Percentiles rank a stretch among this genome's conserved stretches.
These are phyloP conservation scores for Progne subis DNA, from an alignment of 2,113 vertebrate species.

Conservation along the genomic window DNA sequence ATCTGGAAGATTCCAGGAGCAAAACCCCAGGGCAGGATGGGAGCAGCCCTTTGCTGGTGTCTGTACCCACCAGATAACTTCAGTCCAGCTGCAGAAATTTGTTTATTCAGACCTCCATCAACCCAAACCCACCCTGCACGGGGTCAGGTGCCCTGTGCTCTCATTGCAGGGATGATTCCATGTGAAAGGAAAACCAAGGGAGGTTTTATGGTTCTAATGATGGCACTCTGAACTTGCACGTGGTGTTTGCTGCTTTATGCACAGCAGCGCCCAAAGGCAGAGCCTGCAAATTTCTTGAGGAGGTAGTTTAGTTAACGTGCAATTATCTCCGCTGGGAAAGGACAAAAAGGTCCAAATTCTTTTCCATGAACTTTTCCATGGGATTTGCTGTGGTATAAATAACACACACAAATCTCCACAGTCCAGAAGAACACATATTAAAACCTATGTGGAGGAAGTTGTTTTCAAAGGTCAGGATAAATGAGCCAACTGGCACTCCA, in stretches of 20 bases:
- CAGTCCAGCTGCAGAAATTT: neutral
- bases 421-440: neutral
- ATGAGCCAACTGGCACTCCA: constrained; percentile 19
- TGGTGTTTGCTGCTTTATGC: neutral
- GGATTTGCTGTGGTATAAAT: neutral
- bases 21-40: neutral
- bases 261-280: neutral
- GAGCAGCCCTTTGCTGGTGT: neutral
- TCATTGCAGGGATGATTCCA: neutral
- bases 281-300: neutral
- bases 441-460: neutral
- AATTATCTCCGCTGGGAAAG: neutral
- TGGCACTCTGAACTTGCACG: neutral
- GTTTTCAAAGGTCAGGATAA: constrained; percentile 35
- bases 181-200: neutral
- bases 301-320: neutral
- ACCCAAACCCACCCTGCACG: fast-evolving
- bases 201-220: neutral
- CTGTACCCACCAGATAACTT: neutral
- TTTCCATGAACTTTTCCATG: neutral
- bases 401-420: neutral
- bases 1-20: neutral
- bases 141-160: neutral
- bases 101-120: neutral
- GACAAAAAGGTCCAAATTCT: neutral